A percentile compares a stretch with the other conserved stretches of the same genome.
phyloP scores from a whole-genome alignment of 2,888 invertebrate genomes.

The Clusia tigrina region DNA sequence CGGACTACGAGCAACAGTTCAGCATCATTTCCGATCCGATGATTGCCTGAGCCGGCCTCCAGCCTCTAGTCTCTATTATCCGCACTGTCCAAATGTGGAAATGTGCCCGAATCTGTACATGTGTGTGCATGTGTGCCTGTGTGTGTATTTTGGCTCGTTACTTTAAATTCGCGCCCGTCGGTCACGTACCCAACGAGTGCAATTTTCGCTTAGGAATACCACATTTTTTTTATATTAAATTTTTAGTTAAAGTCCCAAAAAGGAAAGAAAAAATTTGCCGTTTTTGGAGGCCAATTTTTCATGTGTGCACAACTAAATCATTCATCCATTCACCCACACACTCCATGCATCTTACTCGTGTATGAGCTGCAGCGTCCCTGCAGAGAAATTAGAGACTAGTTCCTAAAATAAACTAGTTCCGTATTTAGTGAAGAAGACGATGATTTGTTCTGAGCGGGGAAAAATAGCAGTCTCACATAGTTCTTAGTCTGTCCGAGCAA shows the following conservation, averaged over 20 bases:
- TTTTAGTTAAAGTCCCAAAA: background rate
- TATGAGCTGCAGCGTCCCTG: no score
- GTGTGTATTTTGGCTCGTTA: background rate
- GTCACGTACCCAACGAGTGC: conserved; percentile 36
- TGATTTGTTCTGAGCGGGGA: no score
- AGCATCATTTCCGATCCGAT: conserved; percentile 38
- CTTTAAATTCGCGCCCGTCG: conserved; percentile 7
- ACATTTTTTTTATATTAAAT: background rate
- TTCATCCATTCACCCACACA: background rate
- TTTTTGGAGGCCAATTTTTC: background rate
- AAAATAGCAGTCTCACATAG: no score
- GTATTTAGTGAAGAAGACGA: no score
- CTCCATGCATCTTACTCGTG: no score
- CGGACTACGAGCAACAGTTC: conserved; percentile 33
- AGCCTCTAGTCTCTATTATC: no score
- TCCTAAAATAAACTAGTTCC: no score
- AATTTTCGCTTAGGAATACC: conserved; percentile 25
- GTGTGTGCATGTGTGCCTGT: background rate
- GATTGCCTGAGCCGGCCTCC: conserved; percentile 25
- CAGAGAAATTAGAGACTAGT: no score
- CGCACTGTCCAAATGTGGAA: no score
- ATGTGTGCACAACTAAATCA: no score
- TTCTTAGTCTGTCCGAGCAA: no score
- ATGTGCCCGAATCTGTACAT: background rate
- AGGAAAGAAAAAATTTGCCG: background rate